A percentile compares a stretch with the other conserved stretches of the same genome.
phyloP scores from a whole-genome alignment of 2,797 vertebrate genomes.

The Heliangelus exortis region DNA sequence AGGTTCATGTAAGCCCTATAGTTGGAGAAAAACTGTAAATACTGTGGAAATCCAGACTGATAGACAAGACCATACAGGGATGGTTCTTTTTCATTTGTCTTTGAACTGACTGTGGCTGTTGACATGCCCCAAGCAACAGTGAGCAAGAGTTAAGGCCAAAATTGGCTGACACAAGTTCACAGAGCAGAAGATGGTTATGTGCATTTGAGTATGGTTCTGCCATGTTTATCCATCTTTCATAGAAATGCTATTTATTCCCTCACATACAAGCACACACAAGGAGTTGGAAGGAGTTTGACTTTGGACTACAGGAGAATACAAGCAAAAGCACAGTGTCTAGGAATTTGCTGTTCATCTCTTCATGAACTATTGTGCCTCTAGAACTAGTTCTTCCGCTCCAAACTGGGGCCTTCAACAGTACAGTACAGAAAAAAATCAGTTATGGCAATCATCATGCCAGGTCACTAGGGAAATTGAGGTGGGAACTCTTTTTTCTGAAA shows the following conservation, averaged over 20 bases:
- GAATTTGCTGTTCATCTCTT: not conserved
- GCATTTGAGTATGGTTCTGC: not conserved
- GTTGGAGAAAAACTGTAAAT: not conserved
- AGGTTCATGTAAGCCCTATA: not conserved
- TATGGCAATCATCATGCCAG: not conserved
- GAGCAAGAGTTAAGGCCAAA: not conserved
- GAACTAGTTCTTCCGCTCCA: not conserved
- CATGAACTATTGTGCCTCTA: not conserved
- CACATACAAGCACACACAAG: not conserved
- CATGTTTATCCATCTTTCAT: not conserved
- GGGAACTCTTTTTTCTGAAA: not conserved
- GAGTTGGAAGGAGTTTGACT: not conserved
- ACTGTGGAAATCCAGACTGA: not conserved
- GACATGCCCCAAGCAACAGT: not conserved
- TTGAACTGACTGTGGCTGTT: not conserved
- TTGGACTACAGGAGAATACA: not conserved
- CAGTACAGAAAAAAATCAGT: not conserved
- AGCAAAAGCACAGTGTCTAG: not conserved
- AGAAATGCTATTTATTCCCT: not conserved
- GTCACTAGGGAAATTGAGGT: not conserved
- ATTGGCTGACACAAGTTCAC: not conserved
- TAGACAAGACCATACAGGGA: not conserved
- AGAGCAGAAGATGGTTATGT: not conserved
- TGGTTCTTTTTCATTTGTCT: not conserved
- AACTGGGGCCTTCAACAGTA: not conserved